Evolutionary conservation across 2,113 vertebrate species (phyloP).

Genomic region (Nesospiza acunhae): DNA sequence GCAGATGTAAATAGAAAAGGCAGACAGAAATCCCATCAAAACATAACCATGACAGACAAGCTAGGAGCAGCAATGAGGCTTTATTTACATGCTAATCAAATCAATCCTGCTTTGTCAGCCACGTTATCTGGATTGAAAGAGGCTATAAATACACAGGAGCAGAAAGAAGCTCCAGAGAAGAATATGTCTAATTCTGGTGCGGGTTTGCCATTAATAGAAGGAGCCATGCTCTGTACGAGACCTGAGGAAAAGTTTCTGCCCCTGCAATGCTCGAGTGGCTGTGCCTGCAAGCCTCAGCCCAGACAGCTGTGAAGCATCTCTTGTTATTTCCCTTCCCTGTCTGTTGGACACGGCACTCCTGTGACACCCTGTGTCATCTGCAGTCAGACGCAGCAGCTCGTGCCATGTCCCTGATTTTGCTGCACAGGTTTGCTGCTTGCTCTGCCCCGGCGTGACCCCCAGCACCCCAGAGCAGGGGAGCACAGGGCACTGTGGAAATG

Average conservation of each 20-base stretch:
- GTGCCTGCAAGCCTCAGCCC: neutral
- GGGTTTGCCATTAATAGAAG: neutral
- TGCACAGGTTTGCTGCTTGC: neutral
- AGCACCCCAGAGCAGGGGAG: fast-evolving
- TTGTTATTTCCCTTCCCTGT: neutral
- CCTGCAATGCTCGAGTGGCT: neutral
- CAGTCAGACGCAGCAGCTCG: neutral
- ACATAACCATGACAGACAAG: conserved; percentile 5
- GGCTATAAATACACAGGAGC: conserved; percentile 37
- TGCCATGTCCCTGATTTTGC: fast-evolving
- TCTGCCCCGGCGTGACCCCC: fast-evolving
- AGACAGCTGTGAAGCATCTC: neutral
- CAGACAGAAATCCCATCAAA: conserved; percentile 52
- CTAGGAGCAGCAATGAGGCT: conserved; percentile 17
- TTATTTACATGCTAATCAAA: conserved; percentile 62
- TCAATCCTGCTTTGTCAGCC: conserved; percentile 53
- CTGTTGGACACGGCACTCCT: neutral
- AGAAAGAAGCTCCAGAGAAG: conserved; percentile 28
- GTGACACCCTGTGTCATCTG: conserved; percentile 9
- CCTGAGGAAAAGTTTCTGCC: neutral
- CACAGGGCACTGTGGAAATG: neutral
- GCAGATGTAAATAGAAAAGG: conserved; percentile 19
- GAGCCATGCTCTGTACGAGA: neutral
- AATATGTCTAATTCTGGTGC: neutral
- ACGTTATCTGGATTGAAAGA: conserved; percentile 31